A percentile compares a stretch with the other conserved stretches of the same genome.
Conservation (phyloP, 2,888 invertebrate species). For the Cheilosia urbana region DNA sequence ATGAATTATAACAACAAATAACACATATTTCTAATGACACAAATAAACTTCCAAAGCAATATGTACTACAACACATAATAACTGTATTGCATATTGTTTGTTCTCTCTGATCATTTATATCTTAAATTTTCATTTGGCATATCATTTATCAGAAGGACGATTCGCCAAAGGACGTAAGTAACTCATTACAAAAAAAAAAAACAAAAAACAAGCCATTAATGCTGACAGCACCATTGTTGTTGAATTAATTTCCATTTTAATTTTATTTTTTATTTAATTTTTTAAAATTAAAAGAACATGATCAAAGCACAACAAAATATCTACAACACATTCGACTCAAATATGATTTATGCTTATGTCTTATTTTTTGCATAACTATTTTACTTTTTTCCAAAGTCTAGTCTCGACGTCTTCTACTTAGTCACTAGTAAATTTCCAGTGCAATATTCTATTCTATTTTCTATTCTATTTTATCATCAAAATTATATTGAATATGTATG, state of each 20-base stretch:
- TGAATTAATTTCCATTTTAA: background rate
- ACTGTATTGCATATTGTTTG: conserved; percentile 67
- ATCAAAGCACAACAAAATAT: conserved; percentile 35
- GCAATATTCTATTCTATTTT: conserved; percentile 35
- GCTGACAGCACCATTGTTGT: conserved; percentile 34
- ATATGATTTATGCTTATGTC: conserved; percentile 42
- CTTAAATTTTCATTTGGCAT: conserved; percentile 68
- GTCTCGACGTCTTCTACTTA: conserved; percentile 22
- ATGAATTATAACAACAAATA: conserved; percentile 14
- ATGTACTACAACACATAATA: conserved; percentile 43
- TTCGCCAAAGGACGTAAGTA: conserved; percentile 83
- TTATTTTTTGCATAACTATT: conserved; percentile 39
- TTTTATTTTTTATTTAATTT: background rate
- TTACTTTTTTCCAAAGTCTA: conserved; percentile 35
- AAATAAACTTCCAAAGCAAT: conserved; percentile 14
- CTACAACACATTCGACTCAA: conserved; percentile 51
- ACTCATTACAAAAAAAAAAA: conserved; percentile 19
- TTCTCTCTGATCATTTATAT: conserved; percentile 68
- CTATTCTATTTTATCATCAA: conserved; percentile 37
- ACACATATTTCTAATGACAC: conserved; percentile 17
- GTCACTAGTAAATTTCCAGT: conserved; percentile 27
- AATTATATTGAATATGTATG: background rate
- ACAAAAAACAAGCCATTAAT: conserved; percentile 33
- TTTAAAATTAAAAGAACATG: conserved; percentile 5
- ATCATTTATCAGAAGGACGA: conserved; percentile 79